phyloP scores from a whole-genome alignment of 2,797 vertebrate species.

The Eulemur rubriventer region DNA sequence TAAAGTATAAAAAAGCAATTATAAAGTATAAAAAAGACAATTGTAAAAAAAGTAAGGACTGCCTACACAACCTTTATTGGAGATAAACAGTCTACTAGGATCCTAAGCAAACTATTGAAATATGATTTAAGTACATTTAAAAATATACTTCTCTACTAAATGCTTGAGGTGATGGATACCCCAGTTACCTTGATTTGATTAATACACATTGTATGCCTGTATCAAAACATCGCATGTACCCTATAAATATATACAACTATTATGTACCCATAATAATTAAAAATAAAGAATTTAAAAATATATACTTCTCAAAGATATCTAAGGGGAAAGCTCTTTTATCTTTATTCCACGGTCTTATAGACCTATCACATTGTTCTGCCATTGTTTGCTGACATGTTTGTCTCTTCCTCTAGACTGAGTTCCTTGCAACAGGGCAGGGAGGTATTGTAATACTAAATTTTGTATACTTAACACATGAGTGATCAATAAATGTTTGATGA shows the following conservation, averaged over 20 bases:
- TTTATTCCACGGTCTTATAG: background rate
- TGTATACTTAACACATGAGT: background rate
- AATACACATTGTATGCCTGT: background rate
- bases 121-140: background rate
- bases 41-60: background rate
- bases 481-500: slow-evolving; percentile 1
- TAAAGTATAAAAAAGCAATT: background rate
- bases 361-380: background rate
- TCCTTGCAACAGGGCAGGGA: background rate
- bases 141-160: background rate
- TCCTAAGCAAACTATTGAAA: background rate
- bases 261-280: background rate
- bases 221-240: background rate
- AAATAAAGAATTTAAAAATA: background rate
- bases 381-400: background rate
- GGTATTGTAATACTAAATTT: background rate
- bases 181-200: background rate
- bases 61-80: background rate
- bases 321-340: background rate
- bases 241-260: background rate
- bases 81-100: background rate
- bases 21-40: background rate
- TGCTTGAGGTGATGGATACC: background rate
- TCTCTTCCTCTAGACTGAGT: background rate
- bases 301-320: background rate